Percentiles rank a stretch among this genome's conserved stretches.
Evolutionary conservation across 2,888 invertebrate genomes (phyloP).

Genomic region (Plebejus melissa): DNA sequence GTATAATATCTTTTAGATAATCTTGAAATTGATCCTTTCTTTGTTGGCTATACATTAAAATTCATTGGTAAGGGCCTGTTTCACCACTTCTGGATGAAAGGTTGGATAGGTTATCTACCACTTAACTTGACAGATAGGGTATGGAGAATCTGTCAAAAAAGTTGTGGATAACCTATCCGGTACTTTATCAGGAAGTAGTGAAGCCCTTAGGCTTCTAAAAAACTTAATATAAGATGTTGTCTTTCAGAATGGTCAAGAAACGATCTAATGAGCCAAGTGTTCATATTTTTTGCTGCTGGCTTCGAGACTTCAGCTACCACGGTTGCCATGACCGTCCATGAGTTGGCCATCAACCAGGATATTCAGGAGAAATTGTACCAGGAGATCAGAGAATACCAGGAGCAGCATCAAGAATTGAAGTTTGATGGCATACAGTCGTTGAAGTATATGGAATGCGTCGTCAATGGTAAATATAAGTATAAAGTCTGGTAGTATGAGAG

Average conservation of each 20-base stretch:
- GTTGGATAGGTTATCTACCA: too few relatives aligned
- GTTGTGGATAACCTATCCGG: too few relatives aligned
- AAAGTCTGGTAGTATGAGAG: too few relatives aligned
- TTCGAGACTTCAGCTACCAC: conserved; percentile 65
- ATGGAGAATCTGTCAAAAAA: too few relatives aligned
- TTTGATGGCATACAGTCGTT: conserved; percentile 51
- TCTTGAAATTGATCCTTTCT: too few relatives aligned
- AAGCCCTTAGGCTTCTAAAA: too few relatives aligned
- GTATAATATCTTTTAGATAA: neutral
- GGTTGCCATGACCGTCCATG: conserved; percentile 58
- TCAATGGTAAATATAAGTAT: conserved; percentile 50
- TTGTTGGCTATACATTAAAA: too few relatives aligned
- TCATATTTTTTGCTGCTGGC: conserved; percentile 69
- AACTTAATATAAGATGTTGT: too few relatives aligned
- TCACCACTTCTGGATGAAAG: too few relatives aligned
- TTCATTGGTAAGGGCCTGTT: too few relatives aligned
- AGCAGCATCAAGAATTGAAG: conserved; percentile 43
- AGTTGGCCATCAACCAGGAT: conserved; percentile 60
- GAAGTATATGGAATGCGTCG: conserved; percentile 59
- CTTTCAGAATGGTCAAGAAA: conserved; percentile 59
- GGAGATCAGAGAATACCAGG: conserved; percentile 49
- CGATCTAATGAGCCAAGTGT: conserved; percentile 64
- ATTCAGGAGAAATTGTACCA: conserved; percentile 64
- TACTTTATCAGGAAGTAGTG: too few relatives aligned
- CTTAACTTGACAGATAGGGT: too few relatives aligned